Percentiles rank a stretch among this genome's conserved stretches.
Conservation (phyloP, 2,797 vertebrate species). For the Nasua narica region DNA sequence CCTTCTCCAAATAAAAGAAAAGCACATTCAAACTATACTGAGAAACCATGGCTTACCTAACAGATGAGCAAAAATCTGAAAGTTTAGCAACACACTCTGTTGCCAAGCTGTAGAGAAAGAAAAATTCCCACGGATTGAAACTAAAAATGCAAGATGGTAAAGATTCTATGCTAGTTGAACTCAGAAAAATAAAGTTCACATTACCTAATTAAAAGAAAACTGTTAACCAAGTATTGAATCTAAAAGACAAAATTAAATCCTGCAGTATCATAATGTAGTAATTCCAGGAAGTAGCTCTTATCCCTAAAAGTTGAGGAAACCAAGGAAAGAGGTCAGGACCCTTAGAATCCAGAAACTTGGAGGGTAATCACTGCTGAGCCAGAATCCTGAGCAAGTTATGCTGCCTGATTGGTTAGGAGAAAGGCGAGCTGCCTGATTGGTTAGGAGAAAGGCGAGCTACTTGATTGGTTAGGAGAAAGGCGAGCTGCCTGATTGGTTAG, state of each 20-base stretch:
- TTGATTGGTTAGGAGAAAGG: neutral
- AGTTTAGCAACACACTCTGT: neutral
- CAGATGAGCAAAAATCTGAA: neutral
- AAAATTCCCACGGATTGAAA: neutral
- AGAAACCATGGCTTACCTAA: neutral
- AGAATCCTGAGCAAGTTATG: neutral
- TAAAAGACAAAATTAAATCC: neutral
- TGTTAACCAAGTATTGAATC: neutral
- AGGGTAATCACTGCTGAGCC: neutral
- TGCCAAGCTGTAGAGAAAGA: neutral
- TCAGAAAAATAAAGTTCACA: neutral
- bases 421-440: neutral
- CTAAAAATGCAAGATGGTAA: neutral
- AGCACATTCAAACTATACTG: neutral
- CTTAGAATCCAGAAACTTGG: neutral
- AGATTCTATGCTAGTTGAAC: neutral
- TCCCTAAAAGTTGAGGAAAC: neutral
- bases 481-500: neutral
- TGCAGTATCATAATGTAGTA: neutral
- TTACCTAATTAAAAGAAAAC: neutral
- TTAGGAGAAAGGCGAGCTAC: neutral
- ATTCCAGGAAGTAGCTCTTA: neutral
- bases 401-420: neutral
- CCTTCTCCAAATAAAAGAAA: neutral
- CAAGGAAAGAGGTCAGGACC: neutral